Evolutionary conservation across 2,113 vertebrate species (phyloP).

Genomic region (Seriola aureovittata): DNA sequence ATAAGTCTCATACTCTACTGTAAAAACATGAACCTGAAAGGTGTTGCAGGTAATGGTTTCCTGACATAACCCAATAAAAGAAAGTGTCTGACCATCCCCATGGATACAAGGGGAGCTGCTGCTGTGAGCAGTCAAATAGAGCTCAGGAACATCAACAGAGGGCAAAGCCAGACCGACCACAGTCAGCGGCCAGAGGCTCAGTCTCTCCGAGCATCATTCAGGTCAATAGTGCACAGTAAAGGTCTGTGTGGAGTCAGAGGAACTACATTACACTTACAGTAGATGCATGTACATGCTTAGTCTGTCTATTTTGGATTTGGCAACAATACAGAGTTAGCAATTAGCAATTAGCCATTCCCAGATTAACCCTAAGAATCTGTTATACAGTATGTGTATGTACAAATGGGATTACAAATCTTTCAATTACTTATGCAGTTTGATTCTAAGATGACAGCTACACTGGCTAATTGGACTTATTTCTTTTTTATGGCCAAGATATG

Average conservation of each 20-base stretch:
- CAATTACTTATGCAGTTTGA: not conserved
- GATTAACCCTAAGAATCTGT: not conserved
- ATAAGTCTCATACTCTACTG: not conserved
- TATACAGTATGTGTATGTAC: no score
- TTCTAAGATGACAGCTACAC: not conserved
- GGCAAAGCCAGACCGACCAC: constrained; percentile 2
- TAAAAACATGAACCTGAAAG: constrained; percentile 1
- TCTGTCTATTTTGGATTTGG: not conserved
- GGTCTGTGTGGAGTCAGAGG: not conserved
- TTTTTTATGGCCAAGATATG: not conserved
- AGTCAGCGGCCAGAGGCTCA: not conserved
- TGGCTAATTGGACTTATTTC: not conserved
- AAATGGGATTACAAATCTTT: not conserved
- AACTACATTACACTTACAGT: not conserved
- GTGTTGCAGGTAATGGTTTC: constrained; percentile 13
- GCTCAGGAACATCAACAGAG: constrained; percentile 12
- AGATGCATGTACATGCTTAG: not conserved
- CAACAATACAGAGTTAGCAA: not conserved
- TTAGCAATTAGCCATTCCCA: not conserved
- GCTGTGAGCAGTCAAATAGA: constrained; percentile 15
- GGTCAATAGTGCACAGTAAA: not conserved
- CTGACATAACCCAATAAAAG: not conserved
- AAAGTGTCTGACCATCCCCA: not conserved
- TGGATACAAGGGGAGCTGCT: not conserved
- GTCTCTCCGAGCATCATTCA: not conserved